Percentiles rank a stretch among this genome's conserved stretches.
Evolutionary conservation across 2,888 invertebrate species (phyloP).

Genomic region (Drosophila longiperda): DNA sequence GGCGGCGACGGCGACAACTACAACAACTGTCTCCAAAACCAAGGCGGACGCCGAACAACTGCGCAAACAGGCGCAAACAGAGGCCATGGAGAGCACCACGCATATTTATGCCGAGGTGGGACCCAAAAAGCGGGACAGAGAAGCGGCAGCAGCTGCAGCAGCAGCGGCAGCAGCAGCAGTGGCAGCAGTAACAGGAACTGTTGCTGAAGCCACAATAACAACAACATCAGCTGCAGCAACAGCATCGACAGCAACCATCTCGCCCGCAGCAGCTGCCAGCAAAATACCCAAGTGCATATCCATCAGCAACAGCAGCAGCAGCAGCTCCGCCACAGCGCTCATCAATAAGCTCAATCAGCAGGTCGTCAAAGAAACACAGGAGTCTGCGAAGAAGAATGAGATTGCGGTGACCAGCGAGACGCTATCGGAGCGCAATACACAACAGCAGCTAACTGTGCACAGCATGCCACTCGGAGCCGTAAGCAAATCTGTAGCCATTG

Average conservation of each 20-base stretch:
- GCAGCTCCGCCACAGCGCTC: constrained; percentile 66
- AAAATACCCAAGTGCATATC: constrained; percentile 81
- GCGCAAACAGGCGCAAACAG: constrained; percentile 82
- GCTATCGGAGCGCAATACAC: constrained; percentile 78
- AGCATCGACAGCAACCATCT: constrained; percentile 23
- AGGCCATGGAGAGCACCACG: constrained; percentile 97
- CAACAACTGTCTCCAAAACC: constrained; percentile 44
- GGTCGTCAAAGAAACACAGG: constrained; percentile 47
- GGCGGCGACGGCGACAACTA: constrained; percentile 47
- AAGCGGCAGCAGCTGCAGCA: constrained; percentile 65
- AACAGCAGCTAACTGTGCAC: constrained; percentile 86
- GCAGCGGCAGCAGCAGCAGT: constrained; percentile 46
- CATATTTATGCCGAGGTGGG: constrained; percentile 86
- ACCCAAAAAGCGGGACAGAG: constrained; percentile 78
- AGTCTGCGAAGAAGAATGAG: constrained; percentile 66
- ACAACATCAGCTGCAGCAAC: constrained; percentile 34
- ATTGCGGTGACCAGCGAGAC: constrained; percentile 82
- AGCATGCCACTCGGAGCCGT: constrained; percentile 86
- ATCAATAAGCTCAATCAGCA: constrained; percentile 76
- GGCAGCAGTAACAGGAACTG: constrained; percentile 30
- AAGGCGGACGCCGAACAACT: constrained; percentile 59
- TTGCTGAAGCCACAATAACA: constrained; percentile 17
- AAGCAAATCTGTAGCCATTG: constrained; percentile 84
- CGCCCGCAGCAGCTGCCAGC: constrained; percentile 55
- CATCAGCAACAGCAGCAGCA: constrained; percentile 46